Conservation (phyloP, 2,888 invertebrate genomes). For the Dryobotodes eremita region DNA sequence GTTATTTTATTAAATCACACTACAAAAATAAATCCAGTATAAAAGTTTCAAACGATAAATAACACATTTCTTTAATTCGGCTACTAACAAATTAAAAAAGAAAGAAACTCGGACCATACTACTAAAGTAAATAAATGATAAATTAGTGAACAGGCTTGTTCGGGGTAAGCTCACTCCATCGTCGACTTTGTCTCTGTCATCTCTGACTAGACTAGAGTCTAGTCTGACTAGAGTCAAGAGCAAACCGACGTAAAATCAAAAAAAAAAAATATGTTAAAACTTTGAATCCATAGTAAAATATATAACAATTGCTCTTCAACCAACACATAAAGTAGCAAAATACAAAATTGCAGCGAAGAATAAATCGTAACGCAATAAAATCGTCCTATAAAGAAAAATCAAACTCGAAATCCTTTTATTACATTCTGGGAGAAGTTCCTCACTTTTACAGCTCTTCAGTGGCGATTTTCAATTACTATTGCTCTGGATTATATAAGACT, state of each 20-base stretch:
- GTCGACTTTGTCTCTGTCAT: no score
- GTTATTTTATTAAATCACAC: not conserved
- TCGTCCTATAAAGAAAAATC: conserved; percentile 49
- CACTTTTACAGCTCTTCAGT: conserved; percentile 44
- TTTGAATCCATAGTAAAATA: not conserved
- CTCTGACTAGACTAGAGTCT: no score
- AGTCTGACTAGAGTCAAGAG: no score
- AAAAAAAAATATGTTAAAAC: no score
- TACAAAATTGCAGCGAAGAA: conserved; percentile 41
- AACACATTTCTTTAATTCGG: not conserved
- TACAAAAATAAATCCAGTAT: not conserved
- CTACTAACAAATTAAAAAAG: no score
- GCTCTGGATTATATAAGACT: conserved; percentile 20
- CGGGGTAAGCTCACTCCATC: no score
- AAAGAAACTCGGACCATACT: not conserved
- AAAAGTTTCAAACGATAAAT: not conserved
- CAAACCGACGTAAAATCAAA: no score
- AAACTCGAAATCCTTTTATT: conserved; percentile 56
- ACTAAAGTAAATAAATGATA: no score
- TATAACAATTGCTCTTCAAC: conserved; percentile 14
- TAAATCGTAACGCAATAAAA: conserved; percentile 46
- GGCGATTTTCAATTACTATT: conserved; percentile 47
- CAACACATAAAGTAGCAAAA: conserved; percentile 14
- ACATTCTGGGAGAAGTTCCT: conserved; percentile 33
- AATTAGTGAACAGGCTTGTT: no score